A percentile compares a stretch with the other conserved stretches of the same genome.
Evolutionary conservation across 2,888 invertebrate genomes (phyloP).

Genomic region (Troides helena): DNA sequence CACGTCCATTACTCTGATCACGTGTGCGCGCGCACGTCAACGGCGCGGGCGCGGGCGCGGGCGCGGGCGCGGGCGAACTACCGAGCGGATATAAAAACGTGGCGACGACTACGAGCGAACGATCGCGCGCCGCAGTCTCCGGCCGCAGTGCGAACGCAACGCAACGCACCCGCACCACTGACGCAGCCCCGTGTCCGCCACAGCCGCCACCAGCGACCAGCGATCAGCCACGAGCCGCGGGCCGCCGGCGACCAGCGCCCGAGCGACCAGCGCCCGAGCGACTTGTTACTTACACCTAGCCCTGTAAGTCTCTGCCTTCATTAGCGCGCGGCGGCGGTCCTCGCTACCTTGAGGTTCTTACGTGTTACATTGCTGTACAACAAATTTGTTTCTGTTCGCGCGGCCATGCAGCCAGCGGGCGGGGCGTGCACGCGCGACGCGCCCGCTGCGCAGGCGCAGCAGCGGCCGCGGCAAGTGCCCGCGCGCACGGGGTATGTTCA

Average conservation of each 20-base stretch:
- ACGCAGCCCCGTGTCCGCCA: neutral
- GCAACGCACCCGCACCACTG: neutral
- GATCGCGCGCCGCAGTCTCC: neutral
- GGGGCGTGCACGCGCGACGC: too few relatives aligned
- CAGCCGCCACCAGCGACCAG: too few relatives aligned
- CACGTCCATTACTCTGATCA: neutral
- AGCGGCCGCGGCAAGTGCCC: too few relatives aligned
- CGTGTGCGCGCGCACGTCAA: neutral
- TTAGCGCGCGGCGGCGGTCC: neutral
- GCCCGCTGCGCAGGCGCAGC: too few relatives aligned
- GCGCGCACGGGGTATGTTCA: too few relatives aligned
- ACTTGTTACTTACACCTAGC: neutral
- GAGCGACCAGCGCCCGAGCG: neutral
- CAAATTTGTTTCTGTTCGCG: too few relatives aligned
- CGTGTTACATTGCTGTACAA: too few relatives aligned
- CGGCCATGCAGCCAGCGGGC: too few relatives aligned
- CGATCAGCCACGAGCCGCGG: neutral
- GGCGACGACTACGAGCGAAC: neutral
- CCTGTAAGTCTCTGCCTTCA: neutral
- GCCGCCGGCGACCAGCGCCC: neutral
- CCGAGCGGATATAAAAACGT: neutral
- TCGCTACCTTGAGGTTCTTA: neutral
- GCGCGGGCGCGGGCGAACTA: neutral
- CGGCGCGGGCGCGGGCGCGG: neutral
- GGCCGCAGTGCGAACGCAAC: neutral